phyloP scores from a whole-genome alignment of 2,797 vertebrate species.

The Mus minutoides region DNA sequence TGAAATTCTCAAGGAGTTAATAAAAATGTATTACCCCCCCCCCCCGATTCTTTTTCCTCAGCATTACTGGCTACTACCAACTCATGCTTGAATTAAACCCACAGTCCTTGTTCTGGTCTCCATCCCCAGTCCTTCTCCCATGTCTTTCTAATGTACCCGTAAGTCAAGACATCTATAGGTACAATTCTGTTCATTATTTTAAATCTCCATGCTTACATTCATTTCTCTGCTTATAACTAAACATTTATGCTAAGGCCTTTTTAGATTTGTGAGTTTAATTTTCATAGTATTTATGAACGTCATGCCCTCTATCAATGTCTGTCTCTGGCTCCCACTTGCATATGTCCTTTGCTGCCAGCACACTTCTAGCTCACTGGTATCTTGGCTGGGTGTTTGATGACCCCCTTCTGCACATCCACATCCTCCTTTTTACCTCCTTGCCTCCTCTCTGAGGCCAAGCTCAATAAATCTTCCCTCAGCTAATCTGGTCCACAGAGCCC shows the following conservation, averaged over 20 bases:
- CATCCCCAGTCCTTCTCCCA: background rate
- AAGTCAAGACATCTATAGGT: background rate
- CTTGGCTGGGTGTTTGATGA: background rate
- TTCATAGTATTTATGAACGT: background rate
- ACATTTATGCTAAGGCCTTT: background rate
- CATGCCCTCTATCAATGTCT: background rate
- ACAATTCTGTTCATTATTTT: background rate
- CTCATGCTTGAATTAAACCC: background rate
- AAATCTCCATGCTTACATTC: background rate
- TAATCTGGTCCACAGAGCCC: background rate
- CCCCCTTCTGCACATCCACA: background rate
- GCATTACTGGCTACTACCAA: background rate
- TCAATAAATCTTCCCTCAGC: background rate
- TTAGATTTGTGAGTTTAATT: background rate
- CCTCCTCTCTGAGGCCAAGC: background rate
- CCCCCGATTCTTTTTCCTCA: background rate
- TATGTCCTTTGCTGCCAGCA: background rate
- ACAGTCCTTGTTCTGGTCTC: background rate
- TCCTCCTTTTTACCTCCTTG: background rate
- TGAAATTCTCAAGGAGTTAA: background rate
- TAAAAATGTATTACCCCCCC: no score
- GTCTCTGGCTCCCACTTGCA: background rate
- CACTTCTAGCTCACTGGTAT: background rate
- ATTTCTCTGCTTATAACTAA: background rate
- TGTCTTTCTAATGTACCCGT: background rate